A percentile compares a stretch with the other conserved stretches of the same genome.
Conservation (phyloP, 2,113 vertebrate genomes). For the Proterorhinus semilunaris region DNA sequence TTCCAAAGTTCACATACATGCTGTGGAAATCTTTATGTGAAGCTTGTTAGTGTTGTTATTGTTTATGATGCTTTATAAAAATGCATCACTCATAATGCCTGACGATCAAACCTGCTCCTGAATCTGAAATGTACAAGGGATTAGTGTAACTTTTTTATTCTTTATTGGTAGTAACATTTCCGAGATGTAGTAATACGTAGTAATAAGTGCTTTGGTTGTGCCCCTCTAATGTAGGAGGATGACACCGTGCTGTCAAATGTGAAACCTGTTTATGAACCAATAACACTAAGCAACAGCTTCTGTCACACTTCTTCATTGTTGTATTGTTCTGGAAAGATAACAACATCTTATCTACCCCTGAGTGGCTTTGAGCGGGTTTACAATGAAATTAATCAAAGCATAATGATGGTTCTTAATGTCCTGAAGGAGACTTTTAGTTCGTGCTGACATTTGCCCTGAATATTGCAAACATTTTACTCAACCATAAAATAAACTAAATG, state of each 20-base stretch:
- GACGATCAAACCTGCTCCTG: too few relatives aligned
- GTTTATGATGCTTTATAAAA: too few relatives aligned
- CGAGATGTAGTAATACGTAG: not conserved
- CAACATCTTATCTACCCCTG: not conserved
- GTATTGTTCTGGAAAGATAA: constrained; percentile 20
- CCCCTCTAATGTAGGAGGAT: constrained; percentile 1
- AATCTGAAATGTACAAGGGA: too few relatives aligned
- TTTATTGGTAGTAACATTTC: not conserved
- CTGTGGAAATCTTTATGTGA: constrained; percentile 9
- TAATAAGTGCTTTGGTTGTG: not conserved
- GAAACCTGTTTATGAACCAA: constrained; percentile 41
- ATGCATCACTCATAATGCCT: too few relatives aligned
- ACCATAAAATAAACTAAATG: too few relatives aligned
- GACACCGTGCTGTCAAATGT: constrained; percentile 40
- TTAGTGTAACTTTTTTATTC: not conserved
- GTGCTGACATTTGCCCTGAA: too few relatives aligned
- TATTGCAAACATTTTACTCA: too few relatives aligned
- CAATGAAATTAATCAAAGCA: not conserved
- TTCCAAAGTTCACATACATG: not conserved
- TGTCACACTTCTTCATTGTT: constrained; percentile 16
- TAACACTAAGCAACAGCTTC: constrained; percentile 18
- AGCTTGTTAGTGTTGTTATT: not conserved
- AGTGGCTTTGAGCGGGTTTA: not conserved
- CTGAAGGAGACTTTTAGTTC: too few relatives aligned
- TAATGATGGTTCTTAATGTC: too few relatives aligned